Conservation (phyloP, 2,113 vertebrate species). For the Thymallus thymallus region DNA sequence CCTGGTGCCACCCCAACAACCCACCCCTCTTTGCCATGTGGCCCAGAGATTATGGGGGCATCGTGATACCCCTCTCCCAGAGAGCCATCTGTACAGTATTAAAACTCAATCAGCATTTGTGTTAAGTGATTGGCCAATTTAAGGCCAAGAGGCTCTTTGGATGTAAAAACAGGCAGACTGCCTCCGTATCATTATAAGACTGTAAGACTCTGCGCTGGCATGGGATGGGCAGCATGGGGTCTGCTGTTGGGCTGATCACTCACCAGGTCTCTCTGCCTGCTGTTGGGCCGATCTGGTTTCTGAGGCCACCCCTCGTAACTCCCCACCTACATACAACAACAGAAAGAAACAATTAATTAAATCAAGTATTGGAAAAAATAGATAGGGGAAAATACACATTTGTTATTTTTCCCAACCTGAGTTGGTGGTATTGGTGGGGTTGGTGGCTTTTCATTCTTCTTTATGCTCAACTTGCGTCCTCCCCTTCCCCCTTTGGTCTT, state of each 20-base stretch:
- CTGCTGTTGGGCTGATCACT: constrained; percentile 3
- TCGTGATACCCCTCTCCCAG: constrained; percentile 19
- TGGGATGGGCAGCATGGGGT: background rate
- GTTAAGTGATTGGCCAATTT: constrained; percentile 43
- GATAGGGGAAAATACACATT: background rate
- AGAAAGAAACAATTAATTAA: background rate
- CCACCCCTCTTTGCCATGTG: constrained; percentile 33
- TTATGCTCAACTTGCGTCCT: constrained; percentile 48
- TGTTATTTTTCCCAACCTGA: constrained; percentile 45
- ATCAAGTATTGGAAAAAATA: background rate
- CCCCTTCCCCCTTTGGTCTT: constrained; percentile 36
- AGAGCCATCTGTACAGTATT: constrained; percentile 57
- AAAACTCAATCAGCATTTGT: constrained; percentile 47
- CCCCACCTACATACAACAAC: constrained; percentile 13
- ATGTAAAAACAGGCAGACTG: constrained; percentile 19
- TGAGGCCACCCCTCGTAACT: constrained; percentile 29
- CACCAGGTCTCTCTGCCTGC: constrained; percentile 24
- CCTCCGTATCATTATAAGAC: background rate
- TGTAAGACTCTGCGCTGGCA: background rate
- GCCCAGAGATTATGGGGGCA: constrained; percentile 46
- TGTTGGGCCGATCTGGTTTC: constrained; percentile 3
- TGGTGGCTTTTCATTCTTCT: constrained; percentile 60
- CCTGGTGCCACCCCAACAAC: background rate
- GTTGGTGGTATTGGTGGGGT: background rate
- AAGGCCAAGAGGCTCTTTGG: constrained; percentile 19